phyloP scores from a whole-genome alignment of 1,140 invertebrate species.

The Lepeophtheirus salmonis region DNA sequence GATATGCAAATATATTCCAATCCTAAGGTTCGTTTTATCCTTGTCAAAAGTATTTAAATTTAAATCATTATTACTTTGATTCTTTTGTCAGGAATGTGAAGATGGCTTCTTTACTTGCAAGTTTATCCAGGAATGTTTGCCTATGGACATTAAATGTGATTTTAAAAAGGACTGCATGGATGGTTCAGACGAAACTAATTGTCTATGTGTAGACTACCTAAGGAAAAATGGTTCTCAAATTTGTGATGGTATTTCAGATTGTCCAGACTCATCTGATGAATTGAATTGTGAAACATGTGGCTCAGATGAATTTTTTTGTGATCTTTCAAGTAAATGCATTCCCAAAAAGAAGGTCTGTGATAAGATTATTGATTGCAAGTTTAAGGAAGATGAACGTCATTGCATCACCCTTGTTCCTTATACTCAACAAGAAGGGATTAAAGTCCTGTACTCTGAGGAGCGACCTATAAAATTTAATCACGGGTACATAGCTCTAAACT shows the following conservation, averaged over 20 bases:
- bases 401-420: conserved; percentile 1
- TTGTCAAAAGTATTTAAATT: background rate
- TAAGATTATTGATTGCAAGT: conserved; percentile 1
- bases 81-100: background rate
- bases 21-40: background rate
- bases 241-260: conserved; percentile 9
- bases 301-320: background rate
- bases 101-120: background rate
- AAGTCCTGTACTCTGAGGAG: background rate
- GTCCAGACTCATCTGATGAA: background rate
- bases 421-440: conserved; percentile 3
- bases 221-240: background rate
- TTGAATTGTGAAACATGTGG: conserved; percentile 1
- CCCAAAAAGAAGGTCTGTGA: background rate
- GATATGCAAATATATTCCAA: background rate
- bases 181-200: conserved; percentile 49
- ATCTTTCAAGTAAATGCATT: background rate
- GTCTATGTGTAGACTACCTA: conserved; percentile 41
- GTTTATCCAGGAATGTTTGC: conserved; percentile 39
- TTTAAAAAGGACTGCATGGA: conserved; percentile 47
- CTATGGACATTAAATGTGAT: conserved; percentile 46
- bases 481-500: conserved; percentile 3
- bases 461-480: background rate
- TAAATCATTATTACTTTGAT: background rate
- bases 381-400: conserved; percentile 5